These are phyloP conservation scores for Cyaniris semiargus DNA, from an alignment of 2,888 invertebrate species.

Conservation along the genomic window DNA sequence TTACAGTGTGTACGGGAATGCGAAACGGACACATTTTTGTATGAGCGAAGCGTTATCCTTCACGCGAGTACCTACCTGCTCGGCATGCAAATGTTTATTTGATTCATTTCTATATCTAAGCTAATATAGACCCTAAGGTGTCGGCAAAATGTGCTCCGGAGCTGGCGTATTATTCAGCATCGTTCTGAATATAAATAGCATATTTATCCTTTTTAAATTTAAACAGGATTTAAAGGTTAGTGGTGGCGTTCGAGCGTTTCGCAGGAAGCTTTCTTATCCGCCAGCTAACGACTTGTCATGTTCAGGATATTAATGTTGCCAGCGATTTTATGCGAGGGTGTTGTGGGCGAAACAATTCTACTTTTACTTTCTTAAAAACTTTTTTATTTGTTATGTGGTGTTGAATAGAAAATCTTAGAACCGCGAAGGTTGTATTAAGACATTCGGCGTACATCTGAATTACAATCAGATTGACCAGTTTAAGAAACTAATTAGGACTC, in stretches of 20 bases:
- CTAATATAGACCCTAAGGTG: conserved; percentile 47
- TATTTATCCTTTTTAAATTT: conserved; percentile 39
- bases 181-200: conserved; percentile 45
- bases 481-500: conserved; percentile 37
- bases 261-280: conserved; percentile 29
- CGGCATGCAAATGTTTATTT: conserved; percentile 49
- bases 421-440: background rate
- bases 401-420: background rate
- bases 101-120: conserved; percentile 40
- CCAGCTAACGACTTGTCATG: conserved; percentile 26
- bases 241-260: conserved; percentile 13
- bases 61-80: conserved; percentile 50
- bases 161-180: conserved; percentile 40
- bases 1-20: conserved; percentile 38
- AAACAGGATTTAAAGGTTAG: conserved; percentile 31
- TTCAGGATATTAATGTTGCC: conserved; percentile 32
- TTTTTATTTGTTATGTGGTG: background rate
- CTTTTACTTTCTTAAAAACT: background rate
- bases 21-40: conserved; percentile 42
- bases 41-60: conserved; percentile 47
- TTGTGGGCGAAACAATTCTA: conserved; percentile 13
- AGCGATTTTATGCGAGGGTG: conserved; percentile 14
- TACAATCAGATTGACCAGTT: background rate
- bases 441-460: conserved; percentile 23
- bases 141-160: conserved; percentile 38